These are phyloP conservation scores for Automeris io DNA, from an alignment of 2,888 invertebrate species.

Conservation along the genomic window DNA sequence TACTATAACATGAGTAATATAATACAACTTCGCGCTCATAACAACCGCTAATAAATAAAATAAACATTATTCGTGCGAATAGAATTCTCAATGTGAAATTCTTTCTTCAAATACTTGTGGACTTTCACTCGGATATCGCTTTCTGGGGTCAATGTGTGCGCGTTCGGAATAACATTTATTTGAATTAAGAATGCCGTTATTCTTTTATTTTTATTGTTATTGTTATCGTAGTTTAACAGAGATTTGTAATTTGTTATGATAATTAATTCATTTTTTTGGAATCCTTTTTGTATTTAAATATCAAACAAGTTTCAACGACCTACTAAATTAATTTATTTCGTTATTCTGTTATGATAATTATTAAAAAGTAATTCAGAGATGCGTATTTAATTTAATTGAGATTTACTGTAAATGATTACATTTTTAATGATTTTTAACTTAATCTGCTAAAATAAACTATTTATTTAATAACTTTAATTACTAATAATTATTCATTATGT, in stretches of 20 bases:
- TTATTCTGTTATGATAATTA: background rate
- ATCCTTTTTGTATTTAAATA: background rate
- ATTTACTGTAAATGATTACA: too few species aligned
- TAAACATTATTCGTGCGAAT: conserved; percentile 47
- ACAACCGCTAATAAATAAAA: conserved; percentile 38
- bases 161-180: conserved; percentile 29
- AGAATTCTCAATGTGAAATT: conserved; percentile 40
- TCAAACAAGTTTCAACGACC: background rate
- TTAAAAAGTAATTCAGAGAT: too few species aligned
- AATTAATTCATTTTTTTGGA: background rate
- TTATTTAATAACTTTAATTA: too few species aligned
- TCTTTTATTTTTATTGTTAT: conserved; percentile 14
- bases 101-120: conserved; percentile 23
- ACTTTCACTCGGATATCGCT: conserved; percentile 59
- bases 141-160: conserved; percentile 40
- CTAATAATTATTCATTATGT: too few species aligned
- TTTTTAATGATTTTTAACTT: too few species aligned
- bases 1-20: conserved; percentile 44
- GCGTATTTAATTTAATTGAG: too few species aligned
- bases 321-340: background rate
- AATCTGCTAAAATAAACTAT: too few species aligned
- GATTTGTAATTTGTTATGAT: background rate
- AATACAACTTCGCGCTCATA: conserved; percentile 38
- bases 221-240: background rate
- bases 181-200: conserved; percentile 30